phyloP scores from a whole-genome alignment of 2,113 vertebrate genomes.

The Catharus fuscescens region DNA sequence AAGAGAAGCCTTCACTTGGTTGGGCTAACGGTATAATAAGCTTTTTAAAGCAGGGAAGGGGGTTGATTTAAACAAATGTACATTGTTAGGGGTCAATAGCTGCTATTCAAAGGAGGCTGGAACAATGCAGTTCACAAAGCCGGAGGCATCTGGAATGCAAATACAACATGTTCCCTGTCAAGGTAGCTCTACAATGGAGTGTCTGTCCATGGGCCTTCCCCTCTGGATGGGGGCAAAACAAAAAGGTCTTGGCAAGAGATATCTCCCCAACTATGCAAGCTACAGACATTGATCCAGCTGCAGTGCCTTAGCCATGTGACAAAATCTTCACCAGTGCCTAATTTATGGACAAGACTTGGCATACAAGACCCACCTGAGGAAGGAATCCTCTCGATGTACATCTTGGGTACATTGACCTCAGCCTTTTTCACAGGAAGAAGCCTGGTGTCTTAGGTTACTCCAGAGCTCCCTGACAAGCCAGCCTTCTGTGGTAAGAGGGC shows the following conservation, averaged over 20 bases:
- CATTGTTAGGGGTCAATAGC: constrained; percentile 52
- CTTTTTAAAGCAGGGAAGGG: background rate
- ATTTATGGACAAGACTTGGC: background rate
- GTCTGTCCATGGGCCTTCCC: background rate
- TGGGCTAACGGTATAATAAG: background rate
- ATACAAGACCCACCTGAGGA: background rate
- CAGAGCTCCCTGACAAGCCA: background rate
- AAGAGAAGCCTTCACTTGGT: background rate
- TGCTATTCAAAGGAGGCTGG: constrained; percentile 23
- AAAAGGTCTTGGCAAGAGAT: background rate
- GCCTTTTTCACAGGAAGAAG: background rate
- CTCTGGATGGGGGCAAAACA: background rate
- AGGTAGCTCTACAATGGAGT: constrained; percentile 18
- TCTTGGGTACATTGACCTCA: rapidly evolving
- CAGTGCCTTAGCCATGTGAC: rapidly evolving
- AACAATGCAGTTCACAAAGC: constrained; percentile 39
- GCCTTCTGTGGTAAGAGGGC: background rate
- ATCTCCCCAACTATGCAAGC: rapidly evolving
- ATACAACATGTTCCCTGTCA: constrained; percentile 16
- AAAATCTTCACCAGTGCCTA: background rate
- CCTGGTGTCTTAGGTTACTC: background rate
- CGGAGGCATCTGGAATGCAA: constrained; percentile 28
- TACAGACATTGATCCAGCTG: background rate
- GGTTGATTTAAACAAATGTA: constrained; percentile 44
- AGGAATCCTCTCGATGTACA: background rate